Percentiles rank a stretch among this genome's conserved stretches.
Conservation (phyloP, 2,113 vertebrate genomes). For the Neodon shergylaensis region DNA sequence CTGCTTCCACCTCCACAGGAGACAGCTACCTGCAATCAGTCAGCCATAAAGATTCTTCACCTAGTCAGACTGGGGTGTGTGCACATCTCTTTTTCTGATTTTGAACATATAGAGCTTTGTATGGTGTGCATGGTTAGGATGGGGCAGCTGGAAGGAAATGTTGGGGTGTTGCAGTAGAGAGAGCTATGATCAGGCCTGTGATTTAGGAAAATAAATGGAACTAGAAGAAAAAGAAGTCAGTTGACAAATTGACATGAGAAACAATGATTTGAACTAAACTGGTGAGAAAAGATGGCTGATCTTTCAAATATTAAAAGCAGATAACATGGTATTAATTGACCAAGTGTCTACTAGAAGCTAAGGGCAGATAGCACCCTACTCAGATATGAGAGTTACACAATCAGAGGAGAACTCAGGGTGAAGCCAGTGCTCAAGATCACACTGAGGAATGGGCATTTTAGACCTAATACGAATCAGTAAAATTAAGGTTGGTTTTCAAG, state of each 20-base stretch:
- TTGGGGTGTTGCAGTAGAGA: neutral
- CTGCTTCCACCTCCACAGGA: neutral
- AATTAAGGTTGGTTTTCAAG: neutral
- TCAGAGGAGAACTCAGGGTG: neutral
- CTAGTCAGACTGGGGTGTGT: neutral
- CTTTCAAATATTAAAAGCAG: neutral
- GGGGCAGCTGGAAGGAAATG: neutral
- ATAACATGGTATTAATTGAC: neutral
- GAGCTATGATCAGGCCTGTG: neutral
- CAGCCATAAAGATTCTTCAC: neutral
- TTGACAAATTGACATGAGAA: neutral
- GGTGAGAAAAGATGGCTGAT: neutral
- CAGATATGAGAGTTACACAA: neutral
- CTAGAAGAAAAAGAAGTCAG: neutral
- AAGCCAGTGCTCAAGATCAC: neutral
- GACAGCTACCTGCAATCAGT: neutral
- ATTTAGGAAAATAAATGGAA: conserved; percentile 11
- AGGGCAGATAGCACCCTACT: accelerated
- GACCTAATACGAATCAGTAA: neutral
- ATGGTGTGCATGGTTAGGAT: neutral
- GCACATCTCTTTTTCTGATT: neutral
- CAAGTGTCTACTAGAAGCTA: neutral
- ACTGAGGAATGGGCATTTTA: neutral
- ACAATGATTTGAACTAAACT: neutral
- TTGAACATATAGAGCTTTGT: neutral